phyloP scores from a whole-genome alignment of 2,888 invertebrate genomes.

The Archaeoteleia sp. region DNA sequence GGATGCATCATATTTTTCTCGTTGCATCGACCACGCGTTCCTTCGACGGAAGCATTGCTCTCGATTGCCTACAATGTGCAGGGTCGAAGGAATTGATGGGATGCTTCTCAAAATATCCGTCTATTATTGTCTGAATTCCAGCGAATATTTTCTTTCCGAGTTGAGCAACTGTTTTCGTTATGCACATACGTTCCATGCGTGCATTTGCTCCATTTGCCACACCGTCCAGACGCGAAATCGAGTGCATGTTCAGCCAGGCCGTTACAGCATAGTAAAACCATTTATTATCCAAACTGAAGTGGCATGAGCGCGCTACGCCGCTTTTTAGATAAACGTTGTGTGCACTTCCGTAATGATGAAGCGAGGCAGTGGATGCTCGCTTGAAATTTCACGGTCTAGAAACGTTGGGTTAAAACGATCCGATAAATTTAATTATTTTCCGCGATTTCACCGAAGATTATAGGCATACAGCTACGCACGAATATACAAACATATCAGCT shows the following conservation, averaged over 20 bases:
- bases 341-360: constrained; percentile 53
- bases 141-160: constrained; percentile 38
- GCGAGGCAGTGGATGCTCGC: constrained; percentile 43
- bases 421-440: constrained; percentile 53
- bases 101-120: constrained; percentile 37
- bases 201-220: constrained; percentile 53
- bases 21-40: constrained; percentile 13
- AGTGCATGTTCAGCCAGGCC: constrained; percentile 49
- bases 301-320: constrained; percentile 47
- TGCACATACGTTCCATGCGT: constrained; percentile 52
- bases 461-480: constrained; percentile 13
- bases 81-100: constrained; percentile 22
- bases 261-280: constrained; percentile 50
- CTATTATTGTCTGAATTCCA: constrained; percentile 35
- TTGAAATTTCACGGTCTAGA: constrained; percentile 53
- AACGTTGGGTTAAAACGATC: constrained; percentile 42
- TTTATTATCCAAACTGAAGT: constrained; percentile 53
- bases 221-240: constrained; percentile 52
- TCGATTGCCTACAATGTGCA: constrained; percentile 10
- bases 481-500: constrained; percentile 6
- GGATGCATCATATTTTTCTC: too few species aligned
- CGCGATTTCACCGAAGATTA: constrained; percentile 48
- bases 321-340: constrained; percentile 53
- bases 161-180: constrained; percentile 51
- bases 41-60: constrained; percentile 15